Base-by-base conservation (phyloP, 1,140 invertebrate genomes). In the Megathymus violae region DNA sequence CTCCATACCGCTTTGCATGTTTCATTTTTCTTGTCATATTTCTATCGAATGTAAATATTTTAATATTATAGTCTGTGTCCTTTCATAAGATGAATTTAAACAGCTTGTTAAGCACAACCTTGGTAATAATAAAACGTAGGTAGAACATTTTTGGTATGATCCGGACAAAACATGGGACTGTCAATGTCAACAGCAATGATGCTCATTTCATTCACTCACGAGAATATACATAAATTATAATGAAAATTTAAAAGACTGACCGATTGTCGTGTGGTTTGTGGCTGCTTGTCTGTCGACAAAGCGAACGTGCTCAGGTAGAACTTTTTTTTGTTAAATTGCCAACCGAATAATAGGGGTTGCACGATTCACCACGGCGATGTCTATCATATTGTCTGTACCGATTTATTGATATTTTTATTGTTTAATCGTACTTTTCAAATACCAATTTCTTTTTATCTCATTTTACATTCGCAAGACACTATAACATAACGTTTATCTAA, bases 261-360 rank as follows among this genome's bases (percentile, higher is more conserved):
- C 66, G 36, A 64, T 64, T 64, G 62, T 64, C 44, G 31, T 60
- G 66, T 43, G 66, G 66, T 64, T 54, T 47, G 22, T 17, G 40
- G 11, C 62, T 63, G 51, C 65, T n/a, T n/a, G n/a, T n/a, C 50
- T 19, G 46, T 63, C 44, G 46, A 62, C 60, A 67, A 60, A 62
- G n/a, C n/a, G 54, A 58, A 22, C 27, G 52, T 34, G 38, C 44
- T 54, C 65, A 68, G 65, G 60, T 68, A 68, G 65, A 68, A 22
- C 58, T 11, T 51, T 52, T 54, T 54, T 54, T 34, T 52, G 4
- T 41, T 31, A n/a, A n/a, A n/a, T 19, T 54, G 36, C 13, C 51
- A 41, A 14, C 50, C 1, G 34, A 22, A 54, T 54, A 54, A 54
- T 40, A 6, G 51, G 36, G 36, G 19, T 54, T 54, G 51, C 51